Conservation (phyloP, 23 tunicate genomes). For the Styela clava region DNA sequence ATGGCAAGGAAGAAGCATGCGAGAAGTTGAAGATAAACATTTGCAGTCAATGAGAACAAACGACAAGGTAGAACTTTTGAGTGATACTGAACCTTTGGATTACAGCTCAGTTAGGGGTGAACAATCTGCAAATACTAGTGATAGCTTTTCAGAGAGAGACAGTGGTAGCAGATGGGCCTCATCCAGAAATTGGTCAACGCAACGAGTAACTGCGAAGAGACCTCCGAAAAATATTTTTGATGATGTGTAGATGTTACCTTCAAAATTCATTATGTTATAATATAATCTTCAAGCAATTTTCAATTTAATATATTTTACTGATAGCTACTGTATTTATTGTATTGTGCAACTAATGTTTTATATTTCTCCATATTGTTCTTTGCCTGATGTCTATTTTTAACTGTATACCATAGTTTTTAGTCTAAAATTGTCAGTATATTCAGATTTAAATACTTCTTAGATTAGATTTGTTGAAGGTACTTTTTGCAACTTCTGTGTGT, state of each 20-base stretch:
- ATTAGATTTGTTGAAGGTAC: no score
- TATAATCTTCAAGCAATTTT: no score
- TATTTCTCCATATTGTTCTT: no score
- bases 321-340: no score
- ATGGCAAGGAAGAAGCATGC: slow-evolving; percentile 67
- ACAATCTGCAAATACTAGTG: not conserved
- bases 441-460: no score
- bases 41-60: not conserved
- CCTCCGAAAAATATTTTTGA: slow-evolving; percentile 68
- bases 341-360: no score
- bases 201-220: slow-evolving; percentile 16
- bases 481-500: no score
- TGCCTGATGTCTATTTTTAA: no score
- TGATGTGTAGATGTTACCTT: slow-evolving; percentile 32
- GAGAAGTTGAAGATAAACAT: slow-evolving; percentile 45
- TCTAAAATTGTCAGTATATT: no score
- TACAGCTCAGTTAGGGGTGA: slow-evolving; percentile 44
- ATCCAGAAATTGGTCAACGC: slow-evolving; percentile 19
- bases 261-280: no score
- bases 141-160: not conserved
- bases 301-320: no score
- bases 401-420: no score
- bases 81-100: slow-evolving; percentile 59
- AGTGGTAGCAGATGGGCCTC: not conserved
- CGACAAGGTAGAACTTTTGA: slow-evolving; percentile 62